Conservation (phyloP, 2,888 invertebrate genomes). For the Megaustenia siamemsis region DNA sequence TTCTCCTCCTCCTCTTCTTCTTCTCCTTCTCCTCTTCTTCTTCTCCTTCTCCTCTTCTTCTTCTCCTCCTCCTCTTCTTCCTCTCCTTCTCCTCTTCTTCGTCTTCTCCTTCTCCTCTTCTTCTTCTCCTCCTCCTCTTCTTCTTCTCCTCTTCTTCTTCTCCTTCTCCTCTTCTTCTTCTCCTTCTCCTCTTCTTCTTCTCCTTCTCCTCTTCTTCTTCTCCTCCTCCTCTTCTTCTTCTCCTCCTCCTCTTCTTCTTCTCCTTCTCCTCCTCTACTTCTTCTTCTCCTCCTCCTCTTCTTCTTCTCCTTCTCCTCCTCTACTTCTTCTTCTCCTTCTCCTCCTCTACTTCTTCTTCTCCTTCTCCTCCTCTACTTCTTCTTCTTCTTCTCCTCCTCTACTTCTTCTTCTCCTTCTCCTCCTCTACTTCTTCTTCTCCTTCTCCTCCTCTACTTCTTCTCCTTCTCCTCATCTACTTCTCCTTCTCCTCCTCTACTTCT, state of each 20-base stretch:
- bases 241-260: background rate
- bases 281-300: background rate
- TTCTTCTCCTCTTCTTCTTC: too few relatives aligned
- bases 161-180: background rate
- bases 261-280: background rate
- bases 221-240: background rate
- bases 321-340: background rate
- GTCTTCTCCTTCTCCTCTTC: background rate
- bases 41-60: constrained; percentile 10
- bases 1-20: too few relatives aligned
- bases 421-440: too few relatives aligned
- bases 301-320: background rate
- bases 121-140: background rate
- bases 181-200: background rate
- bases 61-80: constrained; percentile 7
- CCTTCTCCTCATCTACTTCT: too few relatives aligned
- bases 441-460: too few relatives aligned
- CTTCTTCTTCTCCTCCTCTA: background rate
- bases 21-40: background rate
- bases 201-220: constrained; percentile 3
- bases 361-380: too few relatives aligned
- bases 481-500: too few relatives aligned
- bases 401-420: background rate
- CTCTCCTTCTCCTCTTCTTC: too few relatives aligned
- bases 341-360: background rate